Conservation (phyloP, 2,888 invertebrate species). For the Melolontha melolontha region DNA sequence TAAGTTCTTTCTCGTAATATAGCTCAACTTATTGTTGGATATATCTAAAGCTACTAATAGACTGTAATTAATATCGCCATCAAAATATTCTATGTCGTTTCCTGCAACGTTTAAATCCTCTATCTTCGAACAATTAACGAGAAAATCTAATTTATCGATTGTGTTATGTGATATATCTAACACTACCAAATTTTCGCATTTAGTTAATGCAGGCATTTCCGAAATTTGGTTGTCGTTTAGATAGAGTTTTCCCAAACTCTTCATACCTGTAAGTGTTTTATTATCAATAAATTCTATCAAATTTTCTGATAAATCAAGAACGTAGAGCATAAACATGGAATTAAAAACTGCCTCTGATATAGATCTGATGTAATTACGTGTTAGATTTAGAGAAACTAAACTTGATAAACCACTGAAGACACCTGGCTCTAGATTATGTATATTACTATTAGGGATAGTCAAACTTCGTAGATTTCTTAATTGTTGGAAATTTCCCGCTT, state of each 20-base stretch:
- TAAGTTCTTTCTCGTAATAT: neutral
- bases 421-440: neutral
- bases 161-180: slow-evolving; percentile 28
- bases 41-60: no score
- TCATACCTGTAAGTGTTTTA: neutral
- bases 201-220: slow-evolving; percentile 1
- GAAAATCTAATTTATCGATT: slow-evolving; percentile 13
- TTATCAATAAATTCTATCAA: slow-evolving; percentile 15
- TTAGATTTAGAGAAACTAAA: slow-evolving; percentile 2
- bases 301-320: slow-evolving; percentile 18
- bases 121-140: neutral
- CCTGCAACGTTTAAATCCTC: neutral
- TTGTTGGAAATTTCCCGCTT: slow-evolving; percentile 1
- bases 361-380: neutral
- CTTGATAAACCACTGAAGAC: slow-evolving; percentile 8
- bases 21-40: no score
- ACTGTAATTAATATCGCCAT: neutral
- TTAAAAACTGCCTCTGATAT: slow-evolving; percentile 15
- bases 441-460: neutral
- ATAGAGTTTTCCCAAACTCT: neutral
- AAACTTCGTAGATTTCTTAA: neutral
- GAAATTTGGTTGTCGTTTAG: slow-evolving; percentile 12
- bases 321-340: neutral
- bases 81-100: slow-evolving; percentile 2
- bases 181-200: neutral